Evolutionary conservation across 2,797 vertebrate species (phyloP).

Genomic region (Xenentodon cancila): DNA sequence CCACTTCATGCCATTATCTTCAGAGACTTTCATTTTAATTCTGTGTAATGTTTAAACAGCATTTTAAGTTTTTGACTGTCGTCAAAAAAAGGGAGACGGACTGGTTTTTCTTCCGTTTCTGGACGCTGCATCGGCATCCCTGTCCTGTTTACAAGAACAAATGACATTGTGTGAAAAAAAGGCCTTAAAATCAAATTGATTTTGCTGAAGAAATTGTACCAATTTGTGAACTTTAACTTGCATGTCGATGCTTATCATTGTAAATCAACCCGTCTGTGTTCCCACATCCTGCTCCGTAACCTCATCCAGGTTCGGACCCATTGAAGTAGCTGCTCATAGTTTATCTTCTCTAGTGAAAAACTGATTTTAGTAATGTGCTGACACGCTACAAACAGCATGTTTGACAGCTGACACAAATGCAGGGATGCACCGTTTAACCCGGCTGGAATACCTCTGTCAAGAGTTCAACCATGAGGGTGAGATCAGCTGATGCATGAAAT

Average conservation of each 20-base stretch:
- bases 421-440: background rate
- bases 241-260: constrained; percentile 34
- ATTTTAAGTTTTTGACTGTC: constrained; percentile 33
- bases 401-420: background rate
- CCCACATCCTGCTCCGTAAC: background rate
- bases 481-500: background rate
- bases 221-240: constrained; percentile 55
- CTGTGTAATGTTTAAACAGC: constrained; percentile 37
- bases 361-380: background rate
- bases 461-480: background rate
- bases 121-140: constrained; percentile 10
- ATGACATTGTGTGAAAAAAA: constrained; percentile 23
- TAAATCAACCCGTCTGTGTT: constrained; percentile 19
- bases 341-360: background rate
- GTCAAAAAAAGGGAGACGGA: background rate
- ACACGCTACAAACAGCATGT: background rate
- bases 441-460: constrained; percentile 1
- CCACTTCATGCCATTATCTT: constrained; percentile 23
- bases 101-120: background rate
- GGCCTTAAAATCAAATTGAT: constrained; percentile 47
- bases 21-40: constrained; percentile 36
- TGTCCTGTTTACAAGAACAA: constrained; percentile 45
- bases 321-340: background rate
- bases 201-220: constrained; percentile 50
- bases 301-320: constrained; percentile 16